Percentiles rank a stretch among this genome's conserved stretches.
These are phyloP conservation scores for Siniperca chuatsi DNA, from an alignment of 2,113 vertebrate species.

Conservation along the genomic window DNA sequence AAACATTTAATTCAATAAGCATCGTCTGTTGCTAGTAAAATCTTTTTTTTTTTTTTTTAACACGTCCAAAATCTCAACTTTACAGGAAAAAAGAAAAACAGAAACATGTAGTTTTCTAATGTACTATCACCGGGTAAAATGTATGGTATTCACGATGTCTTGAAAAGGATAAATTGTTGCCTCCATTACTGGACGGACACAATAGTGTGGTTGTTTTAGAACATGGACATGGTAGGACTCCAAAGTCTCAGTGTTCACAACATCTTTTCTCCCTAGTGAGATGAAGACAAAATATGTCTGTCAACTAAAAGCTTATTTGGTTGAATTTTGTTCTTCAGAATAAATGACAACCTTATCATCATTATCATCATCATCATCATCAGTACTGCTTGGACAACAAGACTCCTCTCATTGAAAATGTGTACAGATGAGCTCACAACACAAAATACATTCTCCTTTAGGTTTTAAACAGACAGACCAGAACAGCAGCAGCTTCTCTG, in stretches of 20 bases:
- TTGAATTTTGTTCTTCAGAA: neutral
- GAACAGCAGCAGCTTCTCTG: neutral
- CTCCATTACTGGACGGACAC: neutral
- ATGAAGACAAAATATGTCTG: neutral
- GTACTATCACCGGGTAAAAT: neutral
- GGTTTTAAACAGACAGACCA: neutral
- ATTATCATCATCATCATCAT: neutral
- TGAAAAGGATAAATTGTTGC: neutral
- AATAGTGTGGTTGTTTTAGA: neutral
- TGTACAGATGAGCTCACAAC: neutral
- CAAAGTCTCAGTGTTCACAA: neutral
- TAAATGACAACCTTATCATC: neutral
- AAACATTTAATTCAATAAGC: constrained; percentile 1
- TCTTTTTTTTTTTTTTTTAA: too few relatives aligned
- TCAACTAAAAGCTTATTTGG: neutral
- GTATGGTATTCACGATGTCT: neutral
- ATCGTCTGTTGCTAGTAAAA: constrained; percentile 1
- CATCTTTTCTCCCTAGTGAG: too few relatives aligned
- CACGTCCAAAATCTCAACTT: neutral
- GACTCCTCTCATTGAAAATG: neutral
- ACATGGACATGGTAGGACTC: neutral
- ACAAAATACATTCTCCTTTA: neutral
- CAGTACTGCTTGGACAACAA: neutral
- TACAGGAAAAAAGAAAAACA: constrained; percentile 16
- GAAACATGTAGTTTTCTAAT: neutral